phyloP scores from a whole-genome alignment of 2,113 vertebrate genomes.

The Myrmecophaga tridactyla region DNA sequence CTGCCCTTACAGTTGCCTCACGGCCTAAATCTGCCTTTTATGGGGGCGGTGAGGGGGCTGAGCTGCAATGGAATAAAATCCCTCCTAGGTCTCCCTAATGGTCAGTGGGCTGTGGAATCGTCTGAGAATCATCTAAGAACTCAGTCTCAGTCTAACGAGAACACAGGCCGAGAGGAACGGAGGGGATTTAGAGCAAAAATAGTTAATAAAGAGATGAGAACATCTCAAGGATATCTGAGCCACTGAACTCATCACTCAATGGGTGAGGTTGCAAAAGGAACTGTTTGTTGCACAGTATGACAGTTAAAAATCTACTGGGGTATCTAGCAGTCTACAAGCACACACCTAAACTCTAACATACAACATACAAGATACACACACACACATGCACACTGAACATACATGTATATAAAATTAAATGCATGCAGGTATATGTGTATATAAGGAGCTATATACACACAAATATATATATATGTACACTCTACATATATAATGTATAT shows the following conservation, averaged over 20 bases:
- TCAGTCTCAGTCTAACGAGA: not conserved
- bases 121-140: not conserved
- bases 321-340: conserved; percentile 59
- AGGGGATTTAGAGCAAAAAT: not conserved
- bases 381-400: not conserved
- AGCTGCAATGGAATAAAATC: not conserved
- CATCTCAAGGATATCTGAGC: not conserved
- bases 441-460: no score
- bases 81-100: not conserved
- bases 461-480: no score
- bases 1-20: no score
- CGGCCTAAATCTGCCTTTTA: not conserved
- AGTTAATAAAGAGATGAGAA: not conserved
- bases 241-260: not conserved
- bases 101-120: fast-evolving
- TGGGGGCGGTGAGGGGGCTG: not conserved
- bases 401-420: no score
- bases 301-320: not conserved
- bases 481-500: not conserved
- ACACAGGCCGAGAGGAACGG: not conserved
- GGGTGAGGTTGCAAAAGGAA: not conserved
- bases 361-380: not conserved
- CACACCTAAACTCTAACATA: not conserved
- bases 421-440: no score
- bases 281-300: not conserved